Percentiles rank a stretch among this genome's conserved stretches.
Evolutionary conservation across 2,113 vertebrate species (phyloP).

Genomic region (Petrocephalus microphthalmus): DNA sequence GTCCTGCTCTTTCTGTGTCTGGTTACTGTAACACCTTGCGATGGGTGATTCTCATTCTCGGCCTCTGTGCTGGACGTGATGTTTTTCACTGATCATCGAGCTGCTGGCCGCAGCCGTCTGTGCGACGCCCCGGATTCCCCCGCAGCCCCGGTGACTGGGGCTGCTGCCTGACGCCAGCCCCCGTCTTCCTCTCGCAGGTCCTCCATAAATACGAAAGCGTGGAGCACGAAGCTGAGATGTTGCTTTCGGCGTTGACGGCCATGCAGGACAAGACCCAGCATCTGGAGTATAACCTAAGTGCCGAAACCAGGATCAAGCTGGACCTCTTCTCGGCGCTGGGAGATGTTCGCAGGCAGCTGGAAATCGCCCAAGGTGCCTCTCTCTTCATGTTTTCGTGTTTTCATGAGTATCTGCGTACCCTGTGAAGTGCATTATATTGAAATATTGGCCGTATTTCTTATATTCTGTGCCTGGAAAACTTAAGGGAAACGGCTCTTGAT

Average conservation of each 20-base stretch:
- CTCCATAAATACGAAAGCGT: conserved; percentile 60
- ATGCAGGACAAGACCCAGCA: conserved; percentile 73
- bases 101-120: neutral
- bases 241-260: conserved; percentile 66
- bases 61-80: neutral
- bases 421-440: neutral
- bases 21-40: neutral
- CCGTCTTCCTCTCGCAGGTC: conserved; percentile 40
- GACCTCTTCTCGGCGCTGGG: conserved; percentile 72
- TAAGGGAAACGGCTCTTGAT: neutral
- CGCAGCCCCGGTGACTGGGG: neutral
- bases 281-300: conserved; percentile 72
- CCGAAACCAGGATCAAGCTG: conserved; percentile 71
- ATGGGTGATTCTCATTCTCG: neutral
- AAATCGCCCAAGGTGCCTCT: conserved; percentile 61
- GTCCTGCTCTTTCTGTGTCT: neutral
- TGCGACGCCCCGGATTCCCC: neutral
- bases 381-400: neutral
- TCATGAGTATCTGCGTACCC: neutral
- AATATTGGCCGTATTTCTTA: neutral
- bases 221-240: conserved; percentile 63
- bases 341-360: conserved; percentile 67
- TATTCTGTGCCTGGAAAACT: neutral
- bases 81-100: neutral
- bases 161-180: neutral